Evolutionary conservation across 2,888 invertebrate species (phyloP), one percentile per base, ranked within the genome.

Genomic region (Dryococelus australis): DNA sequence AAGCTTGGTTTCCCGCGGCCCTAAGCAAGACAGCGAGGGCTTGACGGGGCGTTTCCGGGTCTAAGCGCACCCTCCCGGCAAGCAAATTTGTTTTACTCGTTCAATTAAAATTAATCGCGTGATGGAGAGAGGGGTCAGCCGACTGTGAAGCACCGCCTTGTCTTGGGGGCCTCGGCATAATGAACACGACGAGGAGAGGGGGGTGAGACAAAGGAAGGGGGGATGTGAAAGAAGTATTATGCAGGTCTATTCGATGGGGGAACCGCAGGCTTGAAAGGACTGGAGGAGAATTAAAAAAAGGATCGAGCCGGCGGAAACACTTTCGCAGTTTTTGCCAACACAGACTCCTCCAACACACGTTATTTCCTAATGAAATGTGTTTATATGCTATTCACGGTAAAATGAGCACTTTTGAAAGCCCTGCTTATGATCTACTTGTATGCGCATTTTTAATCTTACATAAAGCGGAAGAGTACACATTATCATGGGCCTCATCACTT

Each of bases 51-150:
- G 65, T 65, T 65, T n/a, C 65, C 65, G 65, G 65, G 24, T 65
- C 0, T 65, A 47, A 47, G 47, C 47, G 16, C 47, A 47, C 47
- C 47, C 47, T 47, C 47, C 24, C 65, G 65, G 65, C 2, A 65
- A 65, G 65, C 65, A 65, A 65, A 65, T 65, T 65, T 65, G 65
- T 65, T 65, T 65, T n/a, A 65, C 65, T 65, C 65, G n/a, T 65
- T 65, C 65, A 65, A 65, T 65, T 65, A 65, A 65, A 65, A 65
- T 65, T 65, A 65, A 65, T 65, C 65, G 65, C 65, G n/a, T 65
- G 65, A 65, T n/a, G 65, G n/a, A 65, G 65, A 65, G 65, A 24
- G 24, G 65, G n/a, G 65, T 65, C 65, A 65, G 65, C 65, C 65
- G n/a, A 20, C 24, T n/a, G 65, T 65, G 65, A 65, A 65, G 65